These are phyloP conservation scores for Frieseomelitta varia DNA, from an alignment of 1,140 invertebrate species.

Conservation along the genomic window DNA sequence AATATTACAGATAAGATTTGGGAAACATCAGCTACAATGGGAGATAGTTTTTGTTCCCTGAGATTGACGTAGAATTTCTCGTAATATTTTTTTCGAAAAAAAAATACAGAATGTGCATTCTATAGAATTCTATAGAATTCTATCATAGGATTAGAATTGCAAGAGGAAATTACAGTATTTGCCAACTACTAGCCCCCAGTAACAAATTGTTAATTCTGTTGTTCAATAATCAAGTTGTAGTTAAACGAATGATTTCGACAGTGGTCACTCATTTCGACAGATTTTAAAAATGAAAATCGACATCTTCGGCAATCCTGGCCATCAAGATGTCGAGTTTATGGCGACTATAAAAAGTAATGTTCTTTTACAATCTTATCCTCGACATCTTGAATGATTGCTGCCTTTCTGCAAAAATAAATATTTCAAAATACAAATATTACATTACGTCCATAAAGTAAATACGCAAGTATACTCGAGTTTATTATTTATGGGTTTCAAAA, in stretches of 20 bases:
- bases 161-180: background rate
- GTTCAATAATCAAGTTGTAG: background rate
- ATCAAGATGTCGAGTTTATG: slow-evolving; percentile 49
- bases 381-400: slow-evolving; percentile 11
- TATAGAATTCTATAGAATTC: slow-evolving; percentile 8
- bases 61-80: slow-evolving; percentile 20
- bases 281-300: background rate
- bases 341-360: slow-evolving; percentile 58
- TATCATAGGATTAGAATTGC: background rate
- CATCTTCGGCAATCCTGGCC: background rate
- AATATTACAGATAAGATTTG: slow-evolving; percentile 15
- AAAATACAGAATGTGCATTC: background rate
- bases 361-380: slow-evolving; percentile 45
- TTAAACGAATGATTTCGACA: slow-evolving; percentile 15
- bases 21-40: slow-evolving; percentile 3
- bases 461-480: background rate
- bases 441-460: background rate
- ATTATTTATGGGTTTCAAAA: background rate
- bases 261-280: no score
- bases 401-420: slow-evolving; percentile 7
- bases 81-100: background rate
- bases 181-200: background rate
- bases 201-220: slow-evolving; percentile 8
- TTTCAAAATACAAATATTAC: background rate
- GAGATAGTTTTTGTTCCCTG: slow-evolving; percentile 22